Percentiles rank a stretch among this genome's conserved stretches.
Conservation (phyloP, 2,888 invertebrate genomes). For the Drosophila anomelani region DNA sequence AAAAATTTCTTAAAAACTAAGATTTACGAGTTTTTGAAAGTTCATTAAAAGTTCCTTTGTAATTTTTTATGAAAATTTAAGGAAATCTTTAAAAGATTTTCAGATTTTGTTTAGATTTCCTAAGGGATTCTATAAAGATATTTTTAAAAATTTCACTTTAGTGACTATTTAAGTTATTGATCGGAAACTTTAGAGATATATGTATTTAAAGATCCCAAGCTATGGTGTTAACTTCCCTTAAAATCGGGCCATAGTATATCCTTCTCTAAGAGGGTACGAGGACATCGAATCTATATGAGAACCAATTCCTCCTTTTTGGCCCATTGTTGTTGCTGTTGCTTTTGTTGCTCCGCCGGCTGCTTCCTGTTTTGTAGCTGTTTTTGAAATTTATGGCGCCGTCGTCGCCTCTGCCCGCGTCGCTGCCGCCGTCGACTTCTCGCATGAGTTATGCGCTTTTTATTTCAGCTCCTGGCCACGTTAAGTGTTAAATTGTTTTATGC, state of each 20-base stretch:
- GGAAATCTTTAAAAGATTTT: too few species aligned
- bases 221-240: neutral
- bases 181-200: neutral
- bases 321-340: conserved; percentile 32
- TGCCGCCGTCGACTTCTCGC: conserved; percentile 56
- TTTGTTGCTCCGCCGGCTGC: conserved; percentile 64
- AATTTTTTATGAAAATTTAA: too few species aligned
- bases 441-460: conserved; percentile 77
- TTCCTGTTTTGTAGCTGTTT: conserved; percentile 67
- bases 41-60: too few species aligned
- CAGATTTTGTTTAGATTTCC: too few species aligned
- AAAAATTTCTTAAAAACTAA: too few species aligned
- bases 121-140: neutral
- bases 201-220: neutral
- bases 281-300: neutral
- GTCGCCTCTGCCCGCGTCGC: conserved; percentile 46
- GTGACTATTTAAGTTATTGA: neutral
- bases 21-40: too few species aligned
- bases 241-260: neutral
- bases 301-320: conserved; percentile 21
- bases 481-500: conserved; percentile 77
- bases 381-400: conserved; percentile 80
- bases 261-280: neutral
- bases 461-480: conserved; percentile 62
- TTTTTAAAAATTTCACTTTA: neutral